Base-by-base conservation (phyloP, 2,113 vertebrate species). In the Oryzias woworae region DNA sequence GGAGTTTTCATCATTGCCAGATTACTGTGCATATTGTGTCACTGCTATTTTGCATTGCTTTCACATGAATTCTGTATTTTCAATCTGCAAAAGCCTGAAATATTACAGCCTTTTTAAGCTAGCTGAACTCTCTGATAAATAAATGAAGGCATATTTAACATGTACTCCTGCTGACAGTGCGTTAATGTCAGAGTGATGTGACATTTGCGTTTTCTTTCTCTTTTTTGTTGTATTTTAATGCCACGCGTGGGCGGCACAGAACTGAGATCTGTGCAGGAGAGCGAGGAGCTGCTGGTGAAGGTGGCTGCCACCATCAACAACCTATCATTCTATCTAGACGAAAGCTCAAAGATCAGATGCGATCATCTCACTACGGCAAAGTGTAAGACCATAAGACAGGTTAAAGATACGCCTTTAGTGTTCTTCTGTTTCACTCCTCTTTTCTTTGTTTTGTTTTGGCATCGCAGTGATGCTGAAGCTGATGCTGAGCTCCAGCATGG, bases 271-370 rank as follows among this genome's bases (percentile, higher is more conserved):
- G 73, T 94, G 2, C 85, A 91, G 41, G 92, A 93, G 55, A 95
- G 92, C 55, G 93, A 96, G 72, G 96, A 98, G 85, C 76, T 98
- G 65, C 76, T 96, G 83, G 91, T 98, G 85, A 97, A 93, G 42
- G 86, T 94, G 13, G 89, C 90, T 0, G 91, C 93, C 58, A 64
- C 95, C 53, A 88, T 99, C 89, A 97, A 95, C 92, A 99, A 98
- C 81, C 89, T 99, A 61, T 97, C 96, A 16, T 99, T 92, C 87
- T 97, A 98, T 82, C 90, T 88, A 76, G 90, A 85, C 61, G 75
- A 92, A 41, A 78, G 69, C 85, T 96, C 94, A 4, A 50, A 84
- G 12, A 81, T 99, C 73, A 77, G 84, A 48, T 80, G 81, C 48
- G 80, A 76, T 59, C 92, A 85, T 51, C 92, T 96, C 2, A 56